A percentile compares a stretch with the other conserved stretches of the same genome.
phyloP scores from a whole-genome alignment of 1,140 invertebrate species.

The Zaprionus lachaisei region DNA sequence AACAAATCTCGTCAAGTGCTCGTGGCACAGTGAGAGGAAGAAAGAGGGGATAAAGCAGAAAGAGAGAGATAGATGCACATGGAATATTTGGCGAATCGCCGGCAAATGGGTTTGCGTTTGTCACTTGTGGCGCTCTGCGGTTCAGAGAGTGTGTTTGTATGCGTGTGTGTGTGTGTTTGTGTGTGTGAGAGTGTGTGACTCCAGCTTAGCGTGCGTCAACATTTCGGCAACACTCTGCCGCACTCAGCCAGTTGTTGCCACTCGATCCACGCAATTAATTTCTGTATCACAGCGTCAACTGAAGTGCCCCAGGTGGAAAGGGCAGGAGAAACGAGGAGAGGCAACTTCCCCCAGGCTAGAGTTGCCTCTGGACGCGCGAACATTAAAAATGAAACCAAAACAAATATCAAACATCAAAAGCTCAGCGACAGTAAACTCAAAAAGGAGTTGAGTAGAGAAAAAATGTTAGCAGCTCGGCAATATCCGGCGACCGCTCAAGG shows the following conservation, averaged over 20 bases:
- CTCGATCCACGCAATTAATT: conserved; percentile 82
- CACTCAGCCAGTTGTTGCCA: conserved; percentile 53
- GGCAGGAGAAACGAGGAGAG: conserved; percentile 28
- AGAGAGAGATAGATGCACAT: conserved; percentile 31
- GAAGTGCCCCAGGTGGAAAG: conserved; percentile 51
- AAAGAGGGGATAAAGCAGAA: background rate
- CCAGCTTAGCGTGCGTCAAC: conserved; percentile 75
- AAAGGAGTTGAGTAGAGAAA: conserved; percentile 23
- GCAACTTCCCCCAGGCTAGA: conserved; percentile 39
- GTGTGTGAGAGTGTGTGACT: conserved; percentile 26
- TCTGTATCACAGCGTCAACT: conserved; percentile 68
- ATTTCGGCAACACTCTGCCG: conserved; percentile 73
- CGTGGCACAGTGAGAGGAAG: conserved; percentile 27
- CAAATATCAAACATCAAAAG: conserved; percentile 79
- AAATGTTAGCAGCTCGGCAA: conserved; percentile 50
- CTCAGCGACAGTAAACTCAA: conserved; percentile 39
- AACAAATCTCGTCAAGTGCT: conserved; percentile 80
- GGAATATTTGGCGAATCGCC: conserved; percentile 61
- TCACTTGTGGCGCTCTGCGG: conserved; percentile 74
- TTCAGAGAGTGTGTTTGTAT: conserved; percentile 40
- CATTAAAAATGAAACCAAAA: conserved; percentile 81
- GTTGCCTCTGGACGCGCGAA: conserved; percentile 33
- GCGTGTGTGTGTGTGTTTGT: conserved; percentile 51
- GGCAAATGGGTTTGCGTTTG: conserved; percentile 80
- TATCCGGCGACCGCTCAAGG: conserved; percentile 48